Conservation (phyloP, 2,113 vertebrate genomes). For the Daboia siamensis region DNA sequence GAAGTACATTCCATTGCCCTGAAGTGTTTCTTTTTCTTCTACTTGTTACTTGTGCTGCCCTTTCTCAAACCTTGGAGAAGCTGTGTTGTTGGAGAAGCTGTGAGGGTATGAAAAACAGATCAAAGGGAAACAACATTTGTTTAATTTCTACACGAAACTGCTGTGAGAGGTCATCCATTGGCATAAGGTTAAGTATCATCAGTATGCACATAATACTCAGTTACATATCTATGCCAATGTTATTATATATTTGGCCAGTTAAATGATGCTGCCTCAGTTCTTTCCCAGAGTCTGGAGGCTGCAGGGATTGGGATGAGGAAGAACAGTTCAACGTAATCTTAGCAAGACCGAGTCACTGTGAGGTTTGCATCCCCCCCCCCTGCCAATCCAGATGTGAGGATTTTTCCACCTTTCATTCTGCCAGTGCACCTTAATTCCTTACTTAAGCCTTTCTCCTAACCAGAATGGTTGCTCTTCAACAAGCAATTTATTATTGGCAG, state of each 20-base stretch:
- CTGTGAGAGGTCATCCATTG: background rate
- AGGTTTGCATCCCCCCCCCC: background rate
- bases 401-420: background rate
- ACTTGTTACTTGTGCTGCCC: background rate
- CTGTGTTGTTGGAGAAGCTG: background rate
- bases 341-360: background rate
- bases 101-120: background rate
- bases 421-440: background rate
- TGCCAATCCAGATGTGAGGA: background rate
- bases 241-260: background rate
- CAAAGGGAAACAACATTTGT: background rate
- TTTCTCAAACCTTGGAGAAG: background rate
- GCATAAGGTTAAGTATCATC: background rate
- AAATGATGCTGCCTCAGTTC: background rate
- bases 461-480: background rate
- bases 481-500: background rate
- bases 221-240: background rate
- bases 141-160: background rate
- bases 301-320: background rate
- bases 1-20: background rate
- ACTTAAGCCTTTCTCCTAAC: background rate
- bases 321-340: background rate
- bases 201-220: background rate
- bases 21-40: background rate
- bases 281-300: background rate